A percentile compares a stretch with the other conserved stretches of the same genome.
Evolutionary conservation across 2,113 vertebrate species (phyloP).

Genomic region (Bothrops jararaca): DNA sequence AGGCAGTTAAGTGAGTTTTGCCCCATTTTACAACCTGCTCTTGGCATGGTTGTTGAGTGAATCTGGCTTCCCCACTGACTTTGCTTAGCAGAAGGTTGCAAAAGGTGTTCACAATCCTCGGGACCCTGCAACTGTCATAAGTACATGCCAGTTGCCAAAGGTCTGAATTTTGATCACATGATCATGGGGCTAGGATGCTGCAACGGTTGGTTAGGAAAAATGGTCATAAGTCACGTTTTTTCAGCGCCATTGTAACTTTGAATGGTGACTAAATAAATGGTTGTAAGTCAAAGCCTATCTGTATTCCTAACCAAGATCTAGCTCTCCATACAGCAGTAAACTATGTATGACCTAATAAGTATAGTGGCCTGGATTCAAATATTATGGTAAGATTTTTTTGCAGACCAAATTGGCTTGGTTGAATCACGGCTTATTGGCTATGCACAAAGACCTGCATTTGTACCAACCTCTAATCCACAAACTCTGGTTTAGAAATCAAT

Average conservation of each 20-base stretch:
- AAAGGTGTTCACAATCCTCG: background rate
- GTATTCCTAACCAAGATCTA: constrained; percentile 1
- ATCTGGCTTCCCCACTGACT: too few relatives aligned
- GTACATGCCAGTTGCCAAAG: background rate
- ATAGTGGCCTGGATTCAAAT: background rate
- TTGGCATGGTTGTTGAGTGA: too few relatives aligned
- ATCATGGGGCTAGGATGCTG: background rate
- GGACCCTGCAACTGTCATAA: background rate
- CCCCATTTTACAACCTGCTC: background rate
- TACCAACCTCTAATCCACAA: background rate
- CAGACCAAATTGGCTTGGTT: background rate
- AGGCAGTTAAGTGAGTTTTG: background rate
- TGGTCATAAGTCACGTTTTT: background rate
- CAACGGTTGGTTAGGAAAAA: background rate
- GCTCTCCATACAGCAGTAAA: background rate
- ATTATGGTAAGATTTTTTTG: background rate
- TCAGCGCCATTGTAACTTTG: too few relatives aligned
- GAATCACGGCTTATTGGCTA: background rate
- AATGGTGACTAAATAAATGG: too few relatives aligned
- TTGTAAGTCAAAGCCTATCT: too few relatives aligned
- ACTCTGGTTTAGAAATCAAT: background rate
- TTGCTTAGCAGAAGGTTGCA: background rate
- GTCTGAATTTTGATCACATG: background rate
- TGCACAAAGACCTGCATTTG: background rate
- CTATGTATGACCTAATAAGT: background rate